Base-by-base conservation (phyloP, 2,113 vertebrate genomes). In the Labeo rohita region DNA sequence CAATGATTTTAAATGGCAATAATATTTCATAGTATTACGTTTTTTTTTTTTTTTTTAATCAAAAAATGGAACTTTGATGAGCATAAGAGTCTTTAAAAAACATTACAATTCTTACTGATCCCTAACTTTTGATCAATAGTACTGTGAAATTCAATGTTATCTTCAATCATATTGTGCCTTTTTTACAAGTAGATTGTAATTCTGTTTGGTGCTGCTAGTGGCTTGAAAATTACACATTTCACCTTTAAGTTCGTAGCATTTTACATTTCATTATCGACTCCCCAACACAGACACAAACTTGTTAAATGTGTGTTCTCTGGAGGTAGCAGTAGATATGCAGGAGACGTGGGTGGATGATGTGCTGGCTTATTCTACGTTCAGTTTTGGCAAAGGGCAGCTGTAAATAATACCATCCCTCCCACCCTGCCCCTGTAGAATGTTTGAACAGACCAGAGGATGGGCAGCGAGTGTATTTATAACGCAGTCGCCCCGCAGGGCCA, bases 401-500 rank as follows among this genome's bases (percentile, higher is more conserved):
- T 88, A 90, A 87, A 77, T 87, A 87, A 88, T 78, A 86, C 85
- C 78, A 23, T 45, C 81, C 13, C 63, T 90, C 72, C 54, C 82
- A 85, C 85, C 65, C 72, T 81, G 36, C 36, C 68, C 65, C 84
- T 76, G 87, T 52, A 85, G 87, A 88, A 87, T 90, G 87, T 79
- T 88, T 87, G 52, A 84, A 84, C 84, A 74, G 77, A 78, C 78
- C 56, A 78, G 61, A 82, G 70, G 83, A 81, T 76, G 59, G 65
- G 80, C 70, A 74, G 52, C 28, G 59, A 56, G 78, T 88, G 52
- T 90, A 90, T 90, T 88, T 90, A 88, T 90, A 88, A 85, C 79
- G n/a, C 56, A 61, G 70, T 23, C 52, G 28, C 61, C 72, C 82
- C 16, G 12, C 28, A 49, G 28, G 56, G 80, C 82, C 74, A 23